Evolutionary conservation across 2,797 vertebrate species (phyloP), one percentile per base, ranked within the genome.

Genomic region (Cyprinodon diabolis): DNA sequence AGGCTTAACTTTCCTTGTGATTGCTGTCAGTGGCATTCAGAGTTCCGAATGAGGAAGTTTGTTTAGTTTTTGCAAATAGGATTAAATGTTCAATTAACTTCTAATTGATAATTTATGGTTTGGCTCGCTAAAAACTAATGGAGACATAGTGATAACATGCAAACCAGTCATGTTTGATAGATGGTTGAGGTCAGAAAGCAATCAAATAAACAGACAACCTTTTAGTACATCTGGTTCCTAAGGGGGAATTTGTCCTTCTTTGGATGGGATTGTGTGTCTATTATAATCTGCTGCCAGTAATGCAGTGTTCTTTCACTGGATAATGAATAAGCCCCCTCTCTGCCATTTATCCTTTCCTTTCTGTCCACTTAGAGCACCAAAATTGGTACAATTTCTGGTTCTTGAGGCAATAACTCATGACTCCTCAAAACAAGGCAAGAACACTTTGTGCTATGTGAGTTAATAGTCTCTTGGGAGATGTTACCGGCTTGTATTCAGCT

Each of bases 181-280:
- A 72, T 13, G 30, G 54, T 72, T 62, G 25, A 65, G 71, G 40
- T 66, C 40, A 52, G 71, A 71, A 51, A 79, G 66, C 21, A 56
- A 72, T 56, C 19, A 15, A 82, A 82, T 80, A 60, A 75, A 80
- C 85, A 72, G 69, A 65, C 72, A 79, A 68, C 60, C 77, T 88
- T 90, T 92, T 74, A 88, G 89, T 60, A 79, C 86, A 81, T 69
- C 72, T 58, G 56, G 49, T 68, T 85, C 85, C 85, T 76, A 10
- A 15, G 81, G 88, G 82, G 78, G 88, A 75, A 87, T 74, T 80
- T 80, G 68, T 79, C 68, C 72, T 78, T 79, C 66, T 75, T 75
- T 40, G 35, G 68, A 56, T 80, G n/a, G 75, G 68, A 80, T 48
- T 68, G 72, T 55, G 52, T 65, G 62, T 84, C 65, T 72, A 79